Percentiles rank a stretch among this genome's conserved stretches.
Conservation (phyloP, 2,113 vertebrate genomes). For the Heloderma charlesbogerti region DNA sequence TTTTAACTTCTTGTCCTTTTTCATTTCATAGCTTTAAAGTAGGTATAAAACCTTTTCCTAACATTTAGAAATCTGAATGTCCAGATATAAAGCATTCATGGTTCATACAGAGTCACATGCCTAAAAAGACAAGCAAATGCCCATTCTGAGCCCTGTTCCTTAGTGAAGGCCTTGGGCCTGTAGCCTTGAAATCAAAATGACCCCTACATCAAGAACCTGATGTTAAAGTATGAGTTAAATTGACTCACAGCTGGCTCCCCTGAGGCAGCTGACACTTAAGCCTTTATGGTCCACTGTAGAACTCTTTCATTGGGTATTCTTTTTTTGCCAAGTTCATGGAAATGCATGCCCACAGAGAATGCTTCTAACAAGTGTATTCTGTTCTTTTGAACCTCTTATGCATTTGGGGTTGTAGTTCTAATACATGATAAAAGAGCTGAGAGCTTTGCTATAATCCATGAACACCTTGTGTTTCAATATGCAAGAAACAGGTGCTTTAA, state of each 20-base stretch:
- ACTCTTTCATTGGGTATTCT: conserved; percentile 57
- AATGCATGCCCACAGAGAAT: conserved; percentile 69
- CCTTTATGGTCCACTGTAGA: conserved; percentile 57
- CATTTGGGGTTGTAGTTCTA: conserved; percentile 79
- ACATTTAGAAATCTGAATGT: conserved; percentile 62
- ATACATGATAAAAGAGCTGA: conserved; percentile 70
- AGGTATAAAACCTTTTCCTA: conserved; percentile 64
- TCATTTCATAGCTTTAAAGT: conserved; percentile 68
- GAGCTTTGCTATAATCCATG: conserved; percentile 72
- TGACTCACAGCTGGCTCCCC: conserved; percentile 50
- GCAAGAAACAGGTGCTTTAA: conserved; percentile 78
- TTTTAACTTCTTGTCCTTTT: conserved; percentile 68
- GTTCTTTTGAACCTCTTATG: conserved; percentile 73
- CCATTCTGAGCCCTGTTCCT: conserved; percentile 22
- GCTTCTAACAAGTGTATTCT: conserved; percentile 59
- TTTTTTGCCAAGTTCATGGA: conserved; percentile 57
- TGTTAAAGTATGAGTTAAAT: conserved; percentile 44
- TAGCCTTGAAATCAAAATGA: background rate
- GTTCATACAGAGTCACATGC: conserved; percentile 29
- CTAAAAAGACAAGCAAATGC: conserved; percentile 42
- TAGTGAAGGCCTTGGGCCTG: conserved; percentile 7
- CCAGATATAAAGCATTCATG: conserved; percentile 62
- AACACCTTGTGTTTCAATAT: conserved; percentile 76
- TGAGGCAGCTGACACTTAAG: conserved; percentile 59
- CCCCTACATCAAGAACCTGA: conserved; percentile 47